Evolutionary conservation across 2,113 vertebrate genomes (phyloP), one percentile per base, ranked within the genome.

Genomic region (Melanerpes aurifrons): DNA sequence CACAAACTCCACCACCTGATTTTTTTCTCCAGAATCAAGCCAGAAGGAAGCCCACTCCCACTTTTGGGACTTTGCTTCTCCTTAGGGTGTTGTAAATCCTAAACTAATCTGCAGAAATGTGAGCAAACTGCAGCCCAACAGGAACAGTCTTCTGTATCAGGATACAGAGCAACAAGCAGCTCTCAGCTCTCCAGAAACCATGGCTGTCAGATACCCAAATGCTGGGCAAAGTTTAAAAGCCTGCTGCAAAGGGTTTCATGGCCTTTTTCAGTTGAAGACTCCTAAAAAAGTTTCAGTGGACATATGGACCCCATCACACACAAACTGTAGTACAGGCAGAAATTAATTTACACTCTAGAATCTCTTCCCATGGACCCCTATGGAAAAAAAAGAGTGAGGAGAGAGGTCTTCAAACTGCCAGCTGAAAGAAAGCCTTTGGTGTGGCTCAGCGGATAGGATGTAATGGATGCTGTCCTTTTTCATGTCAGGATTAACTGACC

Each of bases 401-500:
- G 56, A 66, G 86, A 63, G 35, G 53, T 76, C 19, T 50, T 15
- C 43, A 29, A 32, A 29, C 14, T 2, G 10, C 61, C 40, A 40
- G 1, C 4, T 29, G 71, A 73, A 73, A 86, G 82, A 73, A 73
- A 86, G 82, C 69, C 3, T 6, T 8, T 32, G 62, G 20, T 26
- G 57, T 78, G 86, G 47, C 73, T 43, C 62, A 32, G 90, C 6
- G 72, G 81, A 67, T 3, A 86, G 94, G 86, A 90, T 81, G 82
- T 2, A 11, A 83, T n/a, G 61, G 78, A 73, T 89, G 87, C 53
- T 84, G 78, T 35, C 43, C 71, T 93, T 89, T 94, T 85, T 63
- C 92, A 82, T 80, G 95, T 20, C 89, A 89, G 89, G 92, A 96
- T 93, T 95, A 90, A 91, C 68, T 13, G 57, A 53, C 61, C 87